phyloP scores from a whole-genome alignment of 2,797 vertebrate genomes.

The Tachyglossus aculeatus region DNA sequence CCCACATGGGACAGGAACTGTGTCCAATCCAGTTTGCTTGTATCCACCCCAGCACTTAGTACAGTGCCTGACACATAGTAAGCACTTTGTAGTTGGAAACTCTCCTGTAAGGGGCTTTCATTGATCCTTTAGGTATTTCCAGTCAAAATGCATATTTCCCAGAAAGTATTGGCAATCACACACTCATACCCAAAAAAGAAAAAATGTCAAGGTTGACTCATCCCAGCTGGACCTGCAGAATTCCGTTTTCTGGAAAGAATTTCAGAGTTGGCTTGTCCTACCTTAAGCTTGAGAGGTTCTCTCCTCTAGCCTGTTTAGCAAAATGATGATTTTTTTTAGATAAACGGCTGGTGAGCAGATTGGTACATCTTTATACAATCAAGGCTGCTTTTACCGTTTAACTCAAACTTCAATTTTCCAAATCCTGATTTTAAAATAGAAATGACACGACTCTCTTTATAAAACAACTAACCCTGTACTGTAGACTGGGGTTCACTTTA shows the following conservation, averaged over 20 bases:
- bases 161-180: not conserved
- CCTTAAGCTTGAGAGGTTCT: not conserved
- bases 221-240: not conserved
- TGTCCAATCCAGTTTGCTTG: too few species aligned
- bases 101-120: too few species aligned
- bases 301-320: not conserved
- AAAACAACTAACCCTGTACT: not conserved
- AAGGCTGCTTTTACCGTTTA: not conserved
- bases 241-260: not conserved
- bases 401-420: not conserved
- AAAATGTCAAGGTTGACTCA: not conserved
- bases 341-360: not conserved
- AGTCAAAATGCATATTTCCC: not conserved
- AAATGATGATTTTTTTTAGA: not conserved
- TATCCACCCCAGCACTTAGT: too few species aligned
- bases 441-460: not conserved
- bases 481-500: too few species aligned
- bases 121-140: too few species aligned
- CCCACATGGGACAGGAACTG: too few species aligned
- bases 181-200: too few species aligned
- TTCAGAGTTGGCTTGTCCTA: not conserved
- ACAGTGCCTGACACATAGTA: too few species aligned
- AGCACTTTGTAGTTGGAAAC: too few species aligned
- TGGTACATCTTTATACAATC: not conserved
- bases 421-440: not conserved